Evolutionary conservation across 2,113 vertebrate genomes (phyloP).

Genomic region (Thalassarche chlororhynchos): DNA sequence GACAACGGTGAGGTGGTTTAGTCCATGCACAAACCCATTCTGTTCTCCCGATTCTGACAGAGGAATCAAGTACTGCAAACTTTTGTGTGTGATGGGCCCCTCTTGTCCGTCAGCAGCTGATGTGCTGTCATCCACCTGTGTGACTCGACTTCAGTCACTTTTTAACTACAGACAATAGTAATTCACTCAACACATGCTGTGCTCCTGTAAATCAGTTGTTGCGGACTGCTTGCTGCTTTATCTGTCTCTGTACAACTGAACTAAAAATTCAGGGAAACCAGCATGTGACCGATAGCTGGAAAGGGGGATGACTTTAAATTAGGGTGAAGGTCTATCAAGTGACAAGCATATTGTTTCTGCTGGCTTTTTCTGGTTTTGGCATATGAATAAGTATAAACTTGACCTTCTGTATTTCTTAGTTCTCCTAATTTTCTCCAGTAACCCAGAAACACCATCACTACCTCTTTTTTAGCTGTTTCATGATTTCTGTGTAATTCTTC

Average conservation of each 20-base stretch:
- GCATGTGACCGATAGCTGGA: not conserved
- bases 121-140: not conserved
- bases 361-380: not conserved
- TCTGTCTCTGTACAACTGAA: not conserved
- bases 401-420: not conserved
- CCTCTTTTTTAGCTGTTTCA: not conserved
- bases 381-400: not conserved
- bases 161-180: not conserved
- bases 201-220: not conserved
- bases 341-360: not conserved
- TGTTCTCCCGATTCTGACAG: not conserved
- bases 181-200: not conserved
- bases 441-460: not conserved
- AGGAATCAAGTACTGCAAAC: not conserved
- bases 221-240: not conserved
- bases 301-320: not conserved
- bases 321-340: not conserved
- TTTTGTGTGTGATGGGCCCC: accelerated
- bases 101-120: not conserved
- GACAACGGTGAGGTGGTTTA: too few species aligned
- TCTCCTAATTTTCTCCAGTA: not conserved
- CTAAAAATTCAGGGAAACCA: not conserved
- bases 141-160: not conserved
- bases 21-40: not conserved
- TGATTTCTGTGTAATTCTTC: not conserved